Evolutionary conservation across 2,888 invertebrate species (phyloP).

Genomic region (Orchesella flavescens): DNA sequence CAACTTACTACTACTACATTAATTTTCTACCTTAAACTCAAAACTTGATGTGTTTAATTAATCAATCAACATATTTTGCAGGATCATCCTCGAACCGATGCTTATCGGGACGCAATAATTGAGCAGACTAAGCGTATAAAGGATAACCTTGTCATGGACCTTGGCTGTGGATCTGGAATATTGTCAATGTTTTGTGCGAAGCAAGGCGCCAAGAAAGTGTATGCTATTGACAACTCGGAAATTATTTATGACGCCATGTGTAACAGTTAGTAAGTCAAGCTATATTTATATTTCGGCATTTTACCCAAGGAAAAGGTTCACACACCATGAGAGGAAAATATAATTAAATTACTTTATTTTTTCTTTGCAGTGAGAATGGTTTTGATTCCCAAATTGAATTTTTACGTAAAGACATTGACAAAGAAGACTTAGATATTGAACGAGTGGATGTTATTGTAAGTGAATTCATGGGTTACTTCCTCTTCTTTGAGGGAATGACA

Average conservation of each 20-base stretch:
- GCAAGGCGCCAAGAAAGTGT: slow-evolving; percentile 91
- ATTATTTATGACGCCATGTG: slow-evolving; percentile 96
- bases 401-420: slow-evolving; percentile 90
- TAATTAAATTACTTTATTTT: slow-evolving; percentile 73
- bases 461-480: slow-evolving; percentile 99
- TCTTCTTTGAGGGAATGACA: slow-evolving; percentile 96
- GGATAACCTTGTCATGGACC: slow-evolving; percentile 79
- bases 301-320: not conserved
- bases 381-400: slow-evolving; percentile 83
- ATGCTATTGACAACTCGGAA: slow-evolving; percentile 96
- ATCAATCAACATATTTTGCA: slow-evolving; percentile 73
- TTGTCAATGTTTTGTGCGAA: slow-evolving; percentile 98
- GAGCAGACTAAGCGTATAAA: slow-evolving; percentile 78
- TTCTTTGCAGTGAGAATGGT: slow-evolving; percentile 81
- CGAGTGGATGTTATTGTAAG: slow-evolving; percentile 91
- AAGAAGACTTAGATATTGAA: slow-evolving; percentile 78
- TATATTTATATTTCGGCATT: not conserved
- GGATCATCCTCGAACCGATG: slow-evolving; percentile 89
- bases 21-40: not conserved
- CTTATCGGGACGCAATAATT: slow-evolving; percentile 88
- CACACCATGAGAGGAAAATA: no score
- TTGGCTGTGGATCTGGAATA: slow-evolving; percentile 98
- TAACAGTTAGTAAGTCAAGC: slow-evolving; percentile 83
- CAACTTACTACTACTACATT: not conserved
- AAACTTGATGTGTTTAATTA: no score